Evolutionary conservation across 2,113 vertebrate genomes (phyloP).

Genomic region (Corvus hawaiiensis): DNA sequence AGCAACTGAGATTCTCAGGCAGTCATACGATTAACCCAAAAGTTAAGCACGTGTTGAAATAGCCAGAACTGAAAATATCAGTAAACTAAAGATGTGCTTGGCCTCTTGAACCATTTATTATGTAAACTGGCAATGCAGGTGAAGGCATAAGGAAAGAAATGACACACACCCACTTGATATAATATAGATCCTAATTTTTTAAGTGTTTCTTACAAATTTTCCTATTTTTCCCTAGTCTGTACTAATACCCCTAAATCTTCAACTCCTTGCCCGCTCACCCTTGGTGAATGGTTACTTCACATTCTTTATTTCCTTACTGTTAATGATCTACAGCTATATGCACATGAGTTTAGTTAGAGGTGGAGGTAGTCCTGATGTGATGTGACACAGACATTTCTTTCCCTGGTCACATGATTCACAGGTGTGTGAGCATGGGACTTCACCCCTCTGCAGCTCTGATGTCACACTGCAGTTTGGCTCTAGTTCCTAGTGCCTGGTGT

Average conservation of each 20-base stretch:
- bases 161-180: background rate
- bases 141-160: background rate
- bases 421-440: background rate
- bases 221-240: background rate
- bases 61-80: background rate
- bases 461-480: background rate
- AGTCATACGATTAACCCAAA: background rate
- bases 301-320: background rate
- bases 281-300: background rate
- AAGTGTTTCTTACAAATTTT: background rate
- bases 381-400: background rate
- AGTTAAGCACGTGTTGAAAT: background rate
- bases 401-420: fast-evolving
- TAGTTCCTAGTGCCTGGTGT: background rate
- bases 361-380: background rate
- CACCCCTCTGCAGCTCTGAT: background rate
- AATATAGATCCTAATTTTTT: background rate
- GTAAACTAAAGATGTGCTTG: background rate
- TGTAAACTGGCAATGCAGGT: background rate
- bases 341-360: background rate
- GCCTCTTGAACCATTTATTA: background rate
- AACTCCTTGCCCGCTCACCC: background rate
- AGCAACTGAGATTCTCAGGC: background rate
- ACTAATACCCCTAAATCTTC: background rate
- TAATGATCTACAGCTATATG: background rate